Percentiles rank a stretch among this genome's conserved stretches.
Evolutionary conservation across 2,888 invertebrate species (phyloP).

Genomic region (Tiphia femorata): DNA sequence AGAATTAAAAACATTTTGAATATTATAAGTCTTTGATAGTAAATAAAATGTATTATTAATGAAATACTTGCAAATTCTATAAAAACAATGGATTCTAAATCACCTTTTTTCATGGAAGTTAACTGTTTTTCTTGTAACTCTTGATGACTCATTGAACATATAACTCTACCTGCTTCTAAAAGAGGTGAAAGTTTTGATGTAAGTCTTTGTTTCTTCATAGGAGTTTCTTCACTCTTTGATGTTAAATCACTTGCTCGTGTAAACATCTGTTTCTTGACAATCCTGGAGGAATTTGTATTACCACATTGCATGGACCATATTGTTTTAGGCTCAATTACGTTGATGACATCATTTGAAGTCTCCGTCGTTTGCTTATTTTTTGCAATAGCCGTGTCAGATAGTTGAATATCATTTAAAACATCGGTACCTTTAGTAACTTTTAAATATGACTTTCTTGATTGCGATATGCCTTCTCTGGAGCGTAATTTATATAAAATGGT

Average conservation of each 20-base stretch:
- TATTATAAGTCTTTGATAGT: neutral
- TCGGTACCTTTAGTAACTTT: conserved; percentile 13
- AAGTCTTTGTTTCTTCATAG: conserved; percentile 39
- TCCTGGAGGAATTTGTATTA: conserved; percentile 12
- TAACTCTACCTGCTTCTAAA: conserved; percentile 19
- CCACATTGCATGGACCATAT: conserved; percentile 20
- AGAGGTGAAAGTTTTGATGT: conserved; percentile 17
- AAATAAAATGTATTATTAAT: neutral
- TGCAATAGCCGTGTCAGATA: conserved; percentile 8
- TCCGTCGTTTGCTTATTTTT: conserved; percentile 11
- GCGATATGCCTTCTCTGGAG: neutral
- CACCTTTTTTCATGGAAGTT: conserved; percentile 31
- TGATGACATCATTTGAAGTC: conserved; percentile 18
- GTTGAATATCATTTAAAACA: conserved; percentile 4
- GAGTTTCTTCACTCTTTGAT: conserved; percentile 26
- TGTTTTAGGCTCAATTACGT: conserved; percentile 13
- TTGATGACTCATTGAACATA: conserved; percentile 27
- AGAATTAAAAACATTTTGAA: neutral
- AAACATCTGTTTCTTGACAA: conserved; percentile 15
- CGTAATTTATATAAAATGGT: neutral
- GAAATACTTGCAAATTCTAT: neutral
- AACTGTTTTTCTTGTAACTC: conserved; percentile 20
- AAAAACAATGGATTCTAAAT: conserved; percentile 4
- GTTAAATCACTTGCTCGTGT: conserved; percentile 5
- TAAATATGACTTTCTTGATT: neutral